Evolutionary conservation across 2,888 invertebrate genomes (phyloP).

Genomic region (Cylindroiulus punctatus): DNA sequence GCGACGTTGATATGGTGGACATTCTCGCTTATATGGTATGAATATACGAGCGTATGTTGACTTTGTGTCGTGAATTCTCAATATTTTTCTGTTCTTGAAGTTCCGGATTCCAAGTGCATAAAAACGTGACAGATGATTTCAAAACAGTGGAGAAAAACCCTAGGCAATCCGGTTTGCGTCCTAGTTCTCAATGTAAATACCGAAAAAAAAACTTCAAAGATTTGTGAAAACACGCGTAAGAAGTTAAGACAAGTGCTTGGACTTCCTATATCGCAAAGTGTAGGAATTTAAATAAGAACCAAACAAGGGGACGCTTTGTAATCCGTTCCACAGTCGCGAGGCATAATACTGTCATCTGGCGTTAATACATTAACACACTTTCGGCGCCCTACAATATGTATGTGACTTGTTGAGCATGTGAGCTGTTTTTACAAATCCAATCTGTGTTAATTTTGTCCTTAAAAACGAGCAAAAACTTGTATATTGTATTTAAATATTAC

Average conservation of each 20-base stretch:
- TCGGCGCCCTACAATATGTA: not conserved
- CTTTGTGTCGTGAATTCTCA: not conserved
- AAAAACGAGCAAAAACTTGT: not conserved
- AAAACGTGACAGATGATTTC: constrained; percentile 42
- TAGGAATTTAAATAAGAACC: not conserved
- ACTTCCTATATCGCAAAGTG: not conserved
- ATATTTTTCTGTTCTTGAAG: not conserved
- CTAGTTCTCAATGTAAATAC: constrained; percentile 1
- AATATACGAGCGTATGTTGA: not conserved
- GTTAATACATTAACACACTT: not conserved
- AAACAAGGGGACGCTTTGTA: not conserved
- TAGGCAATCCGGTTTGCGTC: constrained; percentile 17
- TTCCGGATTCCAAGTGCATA: not conserved
- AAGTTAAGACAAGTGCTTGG: constrained; percentile 42
- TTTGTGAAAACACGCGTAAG: not conserved
- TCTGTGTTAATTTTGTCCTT: not conserved
- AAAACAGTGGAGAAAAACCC: constrained; percentile 2
- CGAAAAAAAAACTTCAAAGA: constrained; percentile 16
- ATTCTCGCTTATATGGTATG: not conserved
- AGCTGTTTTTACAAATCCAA: not conserved
- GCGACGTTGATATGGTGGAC: not conserved
- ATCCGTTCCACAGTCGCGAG: not conserved
- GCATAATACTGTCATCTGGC: constrained; percentile 14
- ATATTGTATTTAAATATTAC: not conserved
- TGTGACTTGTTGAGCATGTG: not conserved